A percentile compares a stretch with the other conserved stretches of the same genome.
phyloP scores from a whole-genome alignment of 2,113 vertebrate species.

The Antennarius striatus region DNA sequence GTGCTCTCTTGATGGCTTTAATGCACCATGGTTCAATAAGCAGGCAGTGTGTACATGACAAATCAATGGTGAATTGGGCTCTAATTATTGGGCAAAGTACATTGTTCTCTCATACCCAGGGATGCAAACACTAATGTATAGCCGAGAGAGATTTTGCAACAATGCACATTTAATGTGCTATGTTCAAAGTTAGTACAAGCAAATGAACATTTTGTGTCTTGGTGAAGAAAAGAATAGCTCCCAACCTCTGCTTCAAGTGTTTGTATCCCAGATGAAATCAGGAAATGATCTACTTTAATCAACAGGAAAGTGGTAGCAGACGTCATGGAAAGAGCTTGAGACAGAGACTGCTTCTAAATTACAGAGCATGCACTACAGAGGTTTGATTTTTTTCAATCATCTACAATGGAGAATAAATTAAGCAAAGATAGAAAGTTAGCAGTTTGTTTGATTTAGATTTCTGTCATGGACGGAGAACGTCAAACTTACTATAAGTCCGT shows the following conservation, averaged over 20 bases:
- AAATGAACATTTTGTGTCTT: conserved; percentile 11
- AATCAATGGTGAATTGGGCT: conserved; percentile 51
- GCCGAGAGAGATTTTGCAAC: conserved; percentile 4
- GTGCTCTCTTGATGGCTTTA: conserved; percentile 32
- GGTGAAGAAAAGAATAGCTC: conserved; percentile 55
- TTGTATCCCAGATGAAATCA: conserved; percentile 39
- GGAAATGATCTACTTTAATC: conserved; percentile 31
- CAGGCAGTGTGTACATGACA: conserved; percentile 46
- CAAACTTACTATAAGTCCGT: conserved; percentile 99
- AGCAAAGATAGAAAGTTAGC: conserved; percentile 66
- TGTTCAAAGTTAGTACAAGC: neutral
- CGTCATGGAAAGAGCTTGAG: conserved; percentile 48
- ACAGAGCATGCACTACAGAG: conserved; percentile 70
- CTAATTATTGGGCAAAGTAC: conserved; percentile 36
- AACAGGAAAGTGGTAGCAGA: conserved; percentile 53
- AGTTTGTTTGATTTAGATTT: conserved; percentile 51
- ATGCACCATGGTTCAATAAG: conserved; percentile 59
- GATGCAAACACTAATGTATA: conserved; percentile 40
- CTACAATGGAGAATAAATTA: conserved; percentile 57
- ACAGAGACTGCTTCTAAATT: conserved; percentile 59
- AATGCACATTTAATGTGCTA: neutral
- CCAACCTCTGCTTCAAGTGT: conserved; percentile 22
- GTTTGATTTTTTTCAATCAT: conserved; percentile 41
- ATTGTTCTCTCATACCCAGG: conserved; percentile 19
- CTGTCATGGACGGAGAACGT: conserved; percentile 77